Conservation (phyloP, 2,113 vertebrate genomes). For the Nothoprocta pentlandii region DNA sequence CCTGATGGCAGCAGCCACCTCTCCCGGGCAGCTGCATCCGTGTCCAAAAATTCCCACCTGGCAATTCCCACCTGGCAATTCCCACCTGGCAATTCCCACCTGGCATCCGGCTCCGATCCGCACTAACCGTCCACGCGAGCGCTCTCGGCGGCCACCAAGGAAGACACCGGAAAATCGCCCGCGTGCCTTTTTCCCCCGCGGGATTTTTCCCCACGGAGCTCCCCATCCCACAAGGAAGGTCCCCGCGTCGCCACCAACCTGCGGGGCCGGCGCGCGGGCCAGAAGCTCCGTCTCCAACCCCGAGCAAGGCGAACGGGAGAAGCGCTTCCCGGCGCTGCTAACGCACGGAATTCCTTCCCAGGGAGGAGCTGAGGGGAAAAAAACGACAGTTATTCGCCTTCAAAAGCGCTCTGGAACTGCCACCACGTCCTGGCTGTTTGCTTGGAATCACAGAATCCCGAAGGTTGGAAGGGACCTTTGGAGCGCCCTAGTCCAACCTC, state of each 20-base stretch:
- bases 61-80: neutral
- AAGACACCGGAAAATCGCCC: too few relatives aligned
- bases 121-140: neutral
- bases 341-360: constrained; percentile 40
- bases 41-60: neutral
- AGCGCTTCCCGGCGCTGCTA: constrained; percentile 25
- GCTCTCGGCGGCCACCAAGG: neutral
- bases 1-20: neutral
- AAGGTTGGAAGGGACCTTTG: too few relatives aligned
- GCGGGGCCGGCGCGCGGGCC: too few relatives aligned
- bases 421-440: too few relatives aligned
- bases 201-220: too few relatives aligned
- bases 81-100: neutral
- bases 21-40: constrained; percentile 45
- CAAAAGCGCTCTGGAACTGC: neutral
- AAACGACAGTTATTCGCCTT: neutral
- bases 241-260: too few relatives aligned
- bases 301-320: neutral
- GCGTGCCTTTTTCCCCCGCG: neutral
- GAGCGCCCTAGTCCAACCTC: too few relatives aligned
- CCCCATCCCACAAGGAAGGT: too few relatives aligned
- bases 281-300: neutral
- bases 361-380: neutral
- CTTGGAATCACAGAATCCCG: too few relatives aligned
- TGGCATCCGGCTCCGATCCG: neutral